A percentile compares a stretch with the other conserved stretches of the same genome.
phyloP scores from a whole-genome alignment of 2,888 invertebrate genomes.

The Hermaeophaga mercurialis region DNA sequence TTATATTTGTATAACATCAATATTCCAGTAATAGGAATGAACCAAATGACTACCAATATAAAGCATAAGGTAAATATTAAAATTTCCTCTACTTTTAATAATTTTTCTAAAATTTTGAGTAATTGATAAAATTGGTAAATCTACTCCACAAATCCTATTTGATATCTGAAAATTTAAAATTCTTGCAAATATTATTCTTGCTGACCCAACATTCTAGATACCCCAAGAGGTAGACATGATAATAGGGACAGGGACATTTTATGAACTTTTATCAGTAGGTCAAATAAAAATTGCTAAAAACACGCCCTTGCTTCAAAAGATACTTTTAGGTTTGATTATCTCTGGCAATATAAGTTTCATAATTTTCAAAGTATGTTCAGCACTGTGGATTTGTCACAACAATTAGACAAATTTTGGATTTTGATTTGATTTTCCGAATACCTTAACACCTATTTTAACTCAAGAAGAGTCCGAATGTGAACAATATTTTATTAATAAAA shows the following conservation, averaged over 20 bases:
- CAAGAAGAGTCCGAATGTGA: background rate
- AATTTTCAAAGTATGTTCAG: background rate
- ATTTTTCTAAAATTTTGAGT: too few species aligned
- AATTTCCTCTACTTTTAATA: too few species aligned
- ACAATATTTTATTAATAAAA: background rate
- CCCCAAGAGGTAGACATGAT: background rate
- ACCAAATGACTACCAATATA: too few species aligned
- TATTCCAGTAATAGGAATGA: too few species aligned
- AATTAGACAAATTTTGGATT: background rate
- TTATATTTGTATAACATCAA: too few species aligned
- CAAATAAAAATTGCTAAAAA: conserved; percentile 2
- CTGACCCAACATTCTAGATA: background rate
- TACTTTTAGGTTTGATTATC: conserved; percentile 12
- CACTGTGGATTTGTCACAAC: background rate
- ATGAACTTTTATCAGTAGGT: background rate
- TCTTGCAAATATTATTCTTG: too few species aligned
- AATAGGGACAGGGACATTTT: background rate
- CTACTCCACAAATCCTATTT: too few species aligned
- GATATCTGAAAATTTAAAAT: too few species aligned
- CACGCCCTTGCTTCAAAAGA: background rate
- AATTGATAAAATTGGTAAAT: too few species aligned
- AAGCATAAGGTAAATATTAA: too few species aligned
- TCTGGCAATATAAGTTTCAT: background rate
- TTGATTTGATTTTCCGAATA: background rate
- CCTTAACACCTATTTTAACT: background rate